Percentiles rank a stretch among this genome's conserved stretches.
Evolutionary conservation across 2,113 vertebrate genomes (phyloP).

Genomic region (Neomonachus schauinslandi): DNA sequence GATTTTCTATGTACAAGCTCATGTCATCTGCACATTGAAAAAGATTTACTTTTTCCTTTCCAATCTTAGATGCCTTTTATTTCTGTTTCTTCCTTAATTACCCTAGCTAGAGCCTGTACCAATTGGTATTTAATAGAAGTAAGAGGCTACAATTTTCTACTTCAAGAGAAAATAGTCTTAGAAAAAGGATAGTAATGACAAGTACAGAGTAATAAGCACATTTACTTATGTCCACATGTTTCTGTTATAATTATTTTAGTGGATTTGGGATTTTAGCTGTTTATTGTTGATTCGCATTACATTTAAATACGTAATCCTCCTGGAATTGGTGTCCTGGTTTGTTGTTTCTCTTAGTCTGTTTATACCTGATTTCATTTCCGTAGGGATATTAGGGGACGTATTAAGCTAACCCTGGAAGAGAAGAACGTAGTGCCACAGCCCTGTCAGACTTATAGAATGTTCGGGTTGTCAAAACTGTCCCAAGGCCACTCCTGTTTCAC

Average conservation of each 20-base stretch:
- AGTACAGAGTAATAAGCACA: neutral
- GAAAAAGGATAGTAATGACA: neutral
- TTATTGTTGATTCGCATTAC: neutral
- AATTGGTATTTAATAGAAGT: neutral
- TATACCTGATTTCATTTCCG: neutral
- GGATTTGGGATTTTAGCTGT: neutral
- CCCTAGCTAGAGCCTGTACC: neutral
- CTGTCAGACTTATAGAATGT: conserved; percentile 50
- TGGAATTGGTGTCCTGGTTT: neutral
- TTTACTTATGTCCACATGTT: neutral
- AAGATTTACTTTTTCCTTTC: neutral
- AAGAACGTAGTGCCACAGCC: neutral
- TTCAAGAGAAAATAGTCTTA: neutral
- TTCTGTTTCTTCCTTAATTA: neutral
- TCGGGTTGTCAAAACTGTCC: neutral
- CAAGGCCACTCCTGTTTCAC: conserved; percentile 20
- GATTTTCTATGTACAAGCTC: neutral
- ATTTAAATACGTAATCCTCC: neutral
- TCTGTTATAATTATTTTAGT: neutral
- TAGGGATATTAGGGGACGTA: neutral
- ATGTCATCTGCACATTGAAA: neutral
- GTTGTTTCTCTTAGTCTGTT: neutral
- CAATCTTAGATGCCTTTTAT: neutral
- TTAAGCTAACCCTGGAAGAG: neutral
- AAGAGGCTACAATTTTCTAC: neutral